Conservation (phyloP, 2,888 invertebrate genomes). For the Molorchus minor region DNA sequence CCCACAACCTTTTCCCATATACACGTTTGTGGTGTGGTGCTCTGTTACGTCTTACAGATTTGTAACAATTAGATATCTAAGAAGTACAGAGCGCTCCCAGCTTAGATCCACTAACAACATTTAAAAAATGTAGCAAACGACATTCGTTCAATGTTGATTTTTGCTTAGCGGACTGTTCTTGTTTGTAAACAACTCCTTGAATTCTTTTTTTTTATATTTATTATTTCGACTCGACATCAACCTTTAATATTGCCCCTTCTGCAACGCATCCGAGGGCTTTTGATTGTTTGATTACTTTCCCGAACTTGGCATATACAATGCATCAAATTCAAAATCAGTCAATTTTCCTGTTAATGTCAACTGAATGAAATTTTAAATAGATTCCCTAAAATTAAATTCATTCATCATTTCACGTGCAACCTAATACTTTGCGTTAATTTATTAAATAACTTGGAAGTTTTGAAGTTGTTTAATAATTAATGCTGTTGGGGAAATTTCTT, state of each 20-base stretch:
- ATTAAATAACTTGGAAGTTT: conserved; percentile 2
- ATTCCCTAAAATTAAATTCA: conserved; percentile 3
- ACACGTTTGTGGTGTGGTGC: too few species aligned
- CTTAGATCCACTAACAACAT: too few species aligned
- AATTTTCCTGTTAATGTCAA: background rate
- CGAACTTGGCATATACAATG: background rate
- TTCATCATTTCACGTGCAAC: background rate
- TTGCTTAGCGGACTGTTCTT: too few species aligned
- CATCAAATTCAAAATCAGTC: background rate
- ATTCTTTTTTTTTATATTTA: background rate
- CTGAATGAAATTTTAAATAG: background rate
- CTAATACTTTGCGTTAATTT: conserved; percentile 2
- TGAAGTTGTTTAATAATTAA: conserved; percentile 4
- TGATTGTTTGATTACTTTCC: background rate
- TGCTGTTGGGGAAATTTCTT: background rate
- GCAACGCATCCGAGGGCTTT: background rate
- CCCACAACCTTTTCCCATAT: too few species aligned
- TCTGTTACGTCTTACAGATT: too few species aligned
- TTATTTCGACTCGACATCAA: background rate
- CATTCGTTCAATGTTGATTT: too few species aligned
- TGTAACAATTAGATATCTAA: too few species aligned
- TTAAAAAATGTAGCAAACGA: too few species aligned
- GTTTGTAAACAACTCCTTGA: too few species aligned
- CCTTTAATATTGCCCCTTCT: background rate
- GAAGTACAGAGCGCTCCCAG: too few species aligned